Evolutionary conservation across 2,888 invertebrate species (phyloP).

Genomic region (Troides aeacus): DNA sequence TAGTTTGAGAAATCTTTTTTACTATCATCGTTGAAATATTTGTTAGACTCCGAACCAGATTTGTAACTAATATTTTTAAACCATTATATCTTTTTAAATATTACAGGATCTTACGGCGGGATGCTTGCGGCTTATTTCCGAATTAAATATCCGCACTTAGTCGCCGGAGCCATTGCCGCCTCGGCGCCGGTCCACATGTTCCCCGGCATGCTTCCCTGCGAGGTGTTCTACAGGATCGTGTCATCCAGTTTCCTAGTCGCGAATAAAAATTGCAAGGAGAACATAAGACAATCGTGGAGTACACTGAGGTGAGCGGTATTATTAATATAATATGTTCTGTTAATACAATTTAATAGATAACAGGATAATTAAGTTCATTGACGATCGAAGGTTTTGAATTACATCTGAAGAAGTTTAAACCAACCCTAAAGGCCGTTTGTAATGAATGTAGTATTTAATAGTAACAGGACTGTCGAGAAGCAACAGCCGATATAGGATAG

Average conservation of each 20-base stretch:
- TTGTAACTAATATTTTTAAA: not conserved
- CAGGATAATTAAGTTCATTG: no score
- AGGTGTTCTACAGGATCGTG: constrained; percentile 86
- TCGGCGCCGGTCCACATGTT: constrained; percentile 96
- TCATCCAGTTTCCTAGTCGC: constrained; percentile 86
- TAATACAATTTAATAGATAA: no score
- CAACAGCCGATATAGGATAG: no score
- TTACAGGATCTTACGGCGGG: constrained; percentile 95
- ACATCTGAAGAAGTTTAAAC: no score
- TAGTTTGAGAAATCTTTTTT: not conserved
- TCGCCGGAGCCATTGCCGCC: constrained; percentile 93
- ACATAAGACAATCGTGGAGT: constrained; percentile 89
- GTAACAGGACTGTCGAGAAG: no score
- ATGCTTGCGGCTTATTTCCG: constrained; percentile 98
- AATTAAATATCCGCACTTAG: constrained; percentile 95
- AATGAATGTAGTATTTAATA: no score
- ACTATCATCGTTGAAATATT: no score
- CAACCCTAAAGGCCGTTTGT: no score
- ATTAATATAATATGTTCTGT: no score
- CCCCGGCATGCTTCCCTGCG: constrained; percentile 87
- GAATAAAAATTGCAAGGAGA: constrained; percentile 81
- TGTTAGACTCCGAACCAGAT: no score
- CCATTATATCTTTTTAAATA: not conserved
- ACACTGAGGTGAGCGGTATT: constrained; percentile 80
- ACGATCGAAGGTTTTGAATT: no score